Evolutionary conservation across 2,113 vertebrate species (phyloP).

Genomic region (Sorex araneus): DNA sequence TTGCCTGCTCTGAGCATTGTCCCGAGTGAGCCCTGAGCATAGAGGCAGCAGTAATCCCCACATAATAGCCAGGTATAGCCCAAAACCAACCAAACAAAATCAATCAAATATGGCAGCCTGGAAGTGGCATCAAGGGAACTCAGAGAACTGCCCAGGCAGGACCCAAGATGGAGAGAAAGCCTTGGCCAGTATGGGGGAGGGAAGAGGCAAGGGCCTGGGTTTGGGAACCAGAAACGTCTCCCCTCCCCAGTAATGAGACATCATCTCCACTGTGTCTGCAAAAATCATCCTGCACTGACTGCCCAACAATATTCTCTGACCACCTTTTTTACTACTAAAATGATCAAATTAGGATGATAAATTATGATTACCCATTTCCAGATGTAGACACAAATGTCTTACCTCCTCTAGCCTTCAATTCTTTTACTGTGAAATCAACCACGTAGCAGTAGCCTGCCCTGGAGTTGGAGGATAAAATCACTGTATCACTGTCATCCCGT

Average conservation of each 20-base stretch:
- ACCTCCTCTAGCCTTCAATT: not conserved
- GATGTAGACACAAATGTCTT: not conserved
- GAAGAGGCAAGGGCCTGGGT: fast-evolving
- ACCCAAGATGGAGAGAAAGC: not conserved
- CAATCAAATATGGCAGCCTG: fast-evolving
- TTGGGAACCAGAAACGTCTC: too few species aligned
- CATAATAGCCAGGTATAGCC: too few species aligned
- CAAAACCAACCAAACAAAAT: too few species aligned
- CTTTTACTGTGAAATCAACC: not conserved
- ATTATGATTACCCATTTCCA: not conserved
- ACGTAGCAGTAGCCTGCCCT: not conserved
- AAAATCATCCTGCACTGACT: not conserved
- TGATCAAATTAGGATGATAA: not conserved
- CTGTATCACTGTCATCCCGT: too few species aligned
- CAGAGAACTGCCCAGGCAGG: fast-evolving
- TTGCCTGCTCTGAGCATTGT: too few species aligned
- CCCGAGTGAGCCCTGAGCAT: too few species aligned
- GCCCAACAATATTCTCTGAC: too few species aligned
- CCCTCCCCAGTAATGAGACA: too few species aligned
- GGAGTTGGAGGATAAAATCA: not conserved
- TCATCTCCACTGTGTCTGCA: too few species aligned
- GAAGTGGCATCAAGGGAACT: not conserved
- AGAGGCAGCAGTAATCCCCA: too few species aligned
- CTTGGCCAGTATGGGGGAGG: not conserved
- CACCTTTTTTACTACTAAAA: not conserved